These are phyloP conservation scores for Ciconia stormi DNA, from an alignment of 2,113 vertebrate genomes.

Conservation along the genomic window DNA sequence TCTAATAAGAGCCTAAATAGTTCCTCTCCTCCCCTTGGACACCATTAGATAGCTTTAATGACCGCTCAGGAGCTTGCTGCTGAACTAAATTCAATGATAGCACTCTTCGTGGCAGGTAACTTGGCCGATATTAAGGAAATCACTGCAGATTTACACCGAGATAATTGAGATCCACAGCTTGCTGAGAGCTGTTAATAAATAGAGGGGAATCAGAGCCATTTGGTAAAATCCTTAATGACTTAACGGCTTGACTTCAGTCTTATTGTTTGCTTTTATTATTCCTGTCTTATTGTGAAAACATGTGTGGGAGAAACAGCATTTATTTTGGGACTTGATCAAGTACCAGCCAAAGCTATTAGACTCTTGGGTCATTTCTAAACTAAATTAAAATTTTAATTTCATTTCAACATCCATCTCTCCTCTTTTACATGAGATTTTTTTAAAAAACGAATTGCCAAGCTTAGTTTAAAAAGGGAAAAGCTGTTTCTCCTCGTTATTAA, in stretches of 20 bases:
- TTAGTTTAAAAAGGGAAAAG: background rate
- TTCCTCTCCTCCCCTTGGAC: background rate
- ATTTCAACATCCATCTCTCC: constrained; percentile 20
- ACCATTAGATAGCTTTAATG: background rate
- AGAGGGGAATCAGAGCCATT: constrained; percentile 18
- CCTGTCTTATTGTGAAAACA: constrained; percentile 30
- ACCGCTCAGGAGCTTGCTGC: background rate
- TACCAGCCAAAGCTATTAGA: constrained; percentile 20
- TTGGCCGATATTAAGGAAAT: constrained; percentile 21
- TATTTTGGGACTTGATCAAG: constrained; percentile 21
- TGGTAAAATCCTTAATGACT: constrained; percentile 57
- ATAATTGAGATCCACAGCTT: constrained; percentile 3
- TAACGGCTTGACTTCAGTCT: constrained; percentile 40
- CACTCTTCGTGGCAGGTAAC: background rate
- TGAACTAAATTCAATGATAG: background rate
- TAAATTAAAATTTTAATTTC: constrained; percentile 47
- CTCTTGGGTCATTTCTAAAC: constrained; percentile 26
- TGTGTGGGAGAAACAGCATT: constrained; percentile 11
- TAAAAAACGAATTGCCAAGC: background rate
- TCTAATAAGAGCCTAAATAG: background rate
- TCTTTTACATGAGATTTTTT: background rate
- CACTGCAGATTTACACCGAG: constrained; percentile 27
- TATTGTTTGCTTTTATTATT: constrained; percentile 61
- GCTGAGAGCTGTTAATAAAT: background rate
- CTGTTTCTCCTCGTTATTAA: background rate